A percentile compares a stretch with the other conserved stretches of the same genome.
Conservation (phyloP, 2,888 invertebrate genomes). For the Macrosiphum euphorbiae region DNA sequence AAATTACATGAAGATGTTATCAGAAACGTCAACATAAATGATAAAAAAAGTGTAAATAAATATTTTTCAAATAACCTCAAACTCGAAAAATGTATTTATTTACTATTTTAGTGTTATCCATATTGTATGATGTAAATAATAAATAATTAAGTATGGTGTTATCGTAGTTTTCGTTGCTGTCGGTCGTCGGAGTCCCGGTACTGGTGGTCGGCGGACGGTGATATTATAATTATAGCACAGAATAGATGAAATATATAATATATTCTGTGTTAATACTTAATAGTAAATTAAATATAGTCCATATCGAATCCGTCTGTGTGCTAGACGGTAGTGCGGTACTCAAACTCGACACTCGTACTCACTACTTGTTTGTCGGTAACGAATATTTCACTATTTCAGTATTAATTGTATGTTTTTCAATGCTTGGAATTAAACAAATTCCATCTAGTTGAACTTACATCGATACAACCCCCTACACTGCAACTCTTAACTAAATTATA, state of each 20-base stretch:
- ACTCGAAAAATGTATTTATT: background rate
- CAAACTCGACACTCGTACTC: background rate
- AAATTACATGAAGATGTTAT: slow-evolving; percentile 19
- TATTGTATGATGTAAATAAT: no score
- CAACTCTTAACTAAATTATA: background rate
- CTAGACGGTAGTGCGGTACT: background rate
- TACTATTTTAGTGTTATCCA: background rate
- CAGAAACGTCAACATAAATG: background rate
- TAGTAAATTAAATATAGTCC: background rate
- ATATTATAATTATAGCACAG: no score
- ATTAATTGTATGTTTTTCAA: background rate
- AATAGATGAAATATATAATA: no score
- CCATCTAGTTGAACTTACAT: background rate
- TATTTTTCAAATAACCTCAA: slow-evolving; percentile 51
- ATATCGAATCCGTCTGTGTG: background rate
- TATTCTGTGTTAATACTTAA: background rate
- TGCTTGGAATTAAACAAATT: background rate
- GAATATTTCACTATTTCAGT: background rate
- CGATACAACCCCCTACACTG: background rate
- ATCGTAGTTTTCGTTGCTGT: slow-evolving; percentile 49
- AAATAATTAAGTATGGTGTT: background rate
- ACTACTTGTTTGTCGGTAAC: background rate
- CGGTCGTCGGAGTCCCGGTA: background rate
- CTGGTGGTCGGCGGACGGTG: background rate
- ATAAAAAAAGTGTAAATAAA: slow-evolving; percentile 49